Conservation (phyloP, 2,797 vertebrate genomes). For the Chiroxiphia lanceolata region DNA sequence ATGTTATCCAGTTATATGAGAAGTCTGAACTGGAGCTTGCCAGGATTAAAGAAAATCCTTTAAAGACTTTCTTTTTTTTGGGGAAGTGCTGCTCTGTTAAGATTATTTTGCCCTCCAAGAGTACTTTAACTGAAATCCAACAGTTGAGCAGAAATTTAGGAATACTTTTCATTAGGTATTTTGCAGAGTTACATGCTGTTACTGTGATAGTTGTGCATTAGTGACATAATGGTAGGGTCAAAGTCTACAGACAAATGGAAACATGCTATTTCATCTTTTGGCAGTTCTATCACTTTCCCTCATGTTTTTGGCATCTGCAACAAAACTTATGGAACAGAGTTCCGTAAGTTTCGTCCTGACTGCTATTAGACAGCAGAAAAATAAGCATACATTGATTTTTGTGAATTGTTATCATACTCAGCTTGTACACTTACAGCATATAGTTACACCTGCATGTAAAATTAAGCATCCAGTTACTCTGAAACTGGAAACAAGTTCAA, state of each 20-base stretch:
- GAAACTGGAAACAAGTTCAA: background rate
- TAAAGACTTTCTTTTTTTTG: background rate
- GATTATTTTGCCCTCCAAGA: conserved; percentile 26
- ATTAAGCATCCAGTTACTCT: background rate
- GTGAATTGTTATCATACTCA: background rate
- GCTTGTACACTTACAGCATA: background rate
- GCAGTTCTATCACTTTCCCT: background rate
- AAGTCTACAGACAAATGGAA: background rate
- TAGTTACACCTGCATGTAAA: background rate
- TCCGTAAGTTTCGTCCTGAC: background rate
- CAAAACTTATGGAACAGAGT: background rate
- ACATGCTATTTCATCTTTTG: background rate
- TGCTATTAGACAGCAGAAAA: background rate
- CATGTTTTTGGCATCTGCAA: background rate
- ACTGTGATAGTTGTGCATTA: background rate
- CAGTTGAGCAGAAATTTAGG: background rate
- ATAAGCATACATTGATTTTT: background rate
- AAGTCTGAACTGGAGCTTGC: conserved; percentile 31
- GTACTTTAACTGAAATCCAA: conserved; percentile 1
- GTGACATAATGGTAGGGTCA: background rate
- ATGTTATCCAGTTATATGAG: conserved; percentile 47
- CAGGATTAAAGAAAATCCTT: conserved; percentile 50
- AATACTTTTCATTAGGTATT: background rate
- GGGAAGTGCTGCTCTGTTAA: background rate
- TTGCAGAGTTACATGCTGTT: background rate